Base-by-base conservation (phyloP, 2,113 vertebrate species). In the Aegotheles bennettii region DNA sequence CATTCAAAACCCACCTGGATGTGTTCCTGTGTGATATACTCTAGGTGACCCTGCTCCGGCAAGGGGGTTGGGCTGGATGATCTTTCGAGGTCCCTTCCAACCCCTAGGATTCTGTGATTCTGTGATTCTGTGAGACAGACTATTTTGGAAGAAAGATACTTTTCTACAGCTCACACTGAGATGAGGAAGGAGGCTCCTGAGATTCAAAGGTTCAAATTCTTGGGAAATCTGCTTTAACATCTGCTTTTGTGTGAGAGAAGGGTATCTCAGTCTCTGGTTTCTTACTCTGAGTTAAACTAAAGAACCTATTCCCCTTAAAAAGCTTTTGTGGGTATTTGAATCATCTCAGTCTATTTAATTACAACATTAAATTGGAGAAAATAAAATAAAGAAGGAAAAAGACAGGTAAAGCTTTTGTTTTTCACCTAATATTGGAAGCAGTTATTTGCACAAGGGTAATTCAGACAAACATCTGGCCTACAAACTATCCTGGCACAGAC, bases 401-500 rank as follows among this genome's bases (percentile, higher is more conserved):
- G 36, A 0, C 28, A 68, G 8, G 7, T 29, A 75, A 53, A 79
- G 48, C 10, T 53, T 89, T 83, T 87, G 19, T 9, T 91, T 87
- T 91, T 83, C 42, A 61, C 28, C 25, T 51, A 42, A 9, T n/a
- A 63, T 43, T 85, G 31, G 40, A 94, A 82, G n/a, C 28, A 69
- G 31, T 53, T 91, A 57, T 85, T 95, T 61, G 74, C 33, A 73
- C 8, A 33, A 75, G 16, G 35, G 61, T 86, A 88, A 87, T 87
- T 85, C 67, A 87, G 70, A 79, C 80, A 65, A 94, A 42, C 75
- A 91, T 94, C 91, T 95, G 94, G 70, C 74, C 59, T 26, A 63
- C 54, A 90, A 68, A 74, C 10, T 80, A 38, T 68, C n/a, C 26
- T 96, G 89, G 65, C 89, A 95, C 53, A 78, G n/a, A 45, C 3